Evolutionary conservation across 2,797 vertebrate species (phyloP).

Genomic region (Hoplostethus atlanticus): DNA sequence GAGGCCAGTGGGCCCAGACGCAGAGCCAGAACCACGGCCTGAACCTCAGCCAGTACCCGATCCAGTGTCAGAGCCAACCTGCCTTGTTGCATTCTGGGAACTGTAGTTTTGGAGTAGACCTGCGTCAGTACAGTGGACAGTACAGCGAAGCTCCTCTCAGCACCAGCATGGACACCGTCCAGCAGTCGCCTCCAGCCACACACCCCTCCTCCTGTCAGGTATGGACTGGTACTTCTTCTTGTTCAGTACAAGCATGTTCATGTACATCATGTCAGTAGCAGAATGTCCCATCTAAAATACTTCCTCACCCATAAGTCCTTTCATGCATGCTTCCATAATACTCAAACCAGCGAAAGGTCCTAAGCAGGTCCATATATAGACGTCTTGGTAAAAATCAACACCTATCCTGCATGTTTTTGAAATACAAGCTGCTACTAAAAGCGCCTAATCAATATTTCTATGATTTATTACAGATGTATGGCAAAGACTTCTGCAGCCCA

Average conservation of each 20-base stretch:
- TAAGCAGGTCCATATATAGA: neutral
- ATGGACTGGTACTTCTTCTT: constrained; percentile 16
- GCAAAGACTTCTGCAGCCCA: constrained; percentile 77
- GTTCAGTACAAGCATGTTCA: neutral
- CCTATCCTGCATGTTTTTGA: neutral
- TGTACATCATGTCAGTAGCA: neutral
- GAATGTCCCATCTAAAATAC: neutral
- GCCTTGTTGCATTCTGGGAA: constrained; percentile 70
- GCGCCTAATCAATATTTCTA: neutral
- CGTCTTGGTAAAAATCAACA: neutral
- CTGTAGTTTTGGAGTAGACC: constrained; percentile 64
- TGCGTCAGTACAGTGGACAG: constrained; percentile 46
- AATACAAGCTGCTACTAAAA: constrained; percentile 3
- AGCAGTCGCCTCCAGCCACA: constrained; percentile 66
- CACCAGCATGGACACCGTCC: constrained; percentile 53
- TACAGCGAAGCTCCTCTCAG: constrained; percentile 44
- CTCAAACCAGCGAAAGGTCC: neutral
- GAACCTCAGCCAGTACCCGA: constrained; percentile 48
- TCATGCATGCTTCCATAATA: neutral
- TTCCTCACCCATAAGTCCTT: neutral
- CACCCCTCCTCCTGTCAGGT: constrained; percentile 81
- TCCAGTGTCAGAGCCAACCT: constrained; percentile 59
- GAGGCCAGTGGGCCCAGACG: constrained; percentile 48
- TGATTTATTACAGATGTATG: constrained; percentile 75
- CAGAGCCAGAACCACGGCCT: constrained; percentile 40